Evolutionary conservation across 2,797 vertebrate genomes (phyloP).

Genomic region (Manis javanica): DNA sequence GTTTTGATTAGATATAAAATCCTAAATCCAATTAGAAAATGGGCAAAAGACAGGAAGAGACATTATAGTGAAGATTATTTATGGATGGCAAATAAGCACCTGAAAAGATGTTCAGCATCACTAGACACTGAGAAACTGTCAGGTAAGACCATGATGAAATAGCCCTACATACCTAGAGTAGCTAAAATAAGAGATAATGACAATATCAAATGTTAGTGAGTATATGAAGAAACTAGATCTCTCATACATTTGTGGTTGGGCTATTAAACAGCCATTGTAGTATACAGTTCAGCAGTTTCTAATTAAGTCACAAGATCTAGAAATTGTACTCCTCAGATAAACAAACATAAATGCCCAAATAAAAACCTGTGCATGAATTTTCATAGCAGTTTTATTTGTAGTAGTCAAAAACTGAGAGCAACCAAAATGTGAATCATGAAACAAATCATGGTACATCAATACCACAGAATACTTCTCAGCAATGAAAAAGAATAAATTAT

Average conservation of each 20-base stretch:
- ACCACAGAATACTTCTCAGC: background rate
- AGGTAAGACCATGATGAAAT: background rate
- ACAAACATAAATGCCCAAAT: background rate
- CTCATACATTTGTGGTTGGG: background rate
- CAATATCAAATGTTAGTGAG: background rate
- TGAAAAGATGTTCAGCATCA: background rate
- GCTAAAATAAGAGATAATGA: background rate
- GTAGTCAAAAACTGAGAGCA: background rate
- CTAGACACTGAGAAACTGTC: background rate
- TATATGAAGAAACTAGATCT: background rate
- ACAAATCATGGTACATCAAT: background rate
- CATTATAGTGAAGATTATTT: background rate
- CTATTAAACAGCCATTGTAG: background rate
- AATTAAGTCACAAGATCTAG: background rate
- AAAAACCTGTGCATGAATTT: background rate
- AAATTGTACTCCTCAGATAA: background rate
- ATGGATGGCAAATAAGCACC: background rate
- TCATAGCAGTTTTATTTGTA: background rate
- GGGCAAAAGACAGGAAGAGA: background rate
- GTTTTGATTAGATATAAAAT: background rate
- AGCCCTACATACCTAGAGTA: background rate
- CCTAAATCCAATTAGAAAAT: constrained; percentile 3
- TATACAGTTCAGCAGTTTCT: background rate
- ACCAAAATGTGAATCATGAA: background rate
- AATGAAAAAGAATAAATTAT: background rate